phyloP scores from a whole-genome alignment of 2,797 vertebrate species.

The Carduelis carduelis region DNA sequence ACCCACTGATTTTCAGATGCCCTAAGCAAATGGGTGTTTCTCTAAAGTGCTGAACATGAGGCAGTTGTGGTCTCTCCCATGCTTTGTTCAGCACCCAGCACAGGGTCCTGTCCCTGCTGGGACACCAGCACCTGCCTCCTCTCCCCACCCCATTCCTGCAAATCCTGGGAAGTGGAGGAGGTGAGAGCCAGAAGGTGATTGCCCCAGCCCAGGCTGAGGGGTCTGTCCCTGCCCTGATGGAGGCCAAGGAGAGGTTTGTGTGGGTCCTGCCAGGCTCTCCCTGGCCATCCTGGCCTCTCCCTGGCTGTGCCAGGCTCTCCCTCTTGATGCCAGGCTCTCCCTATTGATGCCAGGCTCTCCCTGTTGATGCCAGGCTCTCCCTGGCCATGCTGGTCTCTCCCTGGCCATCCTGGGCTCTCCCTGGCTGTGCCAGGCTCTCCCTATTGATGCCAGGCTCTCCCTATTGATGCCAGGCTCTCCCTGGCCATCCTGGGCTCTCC shows the following conservation, averaged over 20 bases:
- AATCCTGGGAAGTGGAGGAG: fast-evolving
- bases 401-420: fast-evolving
- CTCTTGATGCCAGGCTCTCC: no score
- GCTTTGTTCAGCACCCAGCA: not conserved
- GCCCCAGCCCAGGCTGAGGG: not conserved
- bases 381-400: fast-evolving
- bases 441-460: no score
- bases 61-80: fast-evolving
- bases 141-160: fast-evolving
- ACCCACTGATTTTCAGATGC: fast-evolving
- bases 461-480: no score
- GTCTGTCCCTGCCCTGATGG: fast-evolving
- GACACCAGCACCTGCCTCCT: not conserved
- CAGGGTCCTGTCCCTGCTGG: fast-evolving
- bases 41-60: not conserved
- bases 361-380: fast-evolving
- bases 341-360: no score
- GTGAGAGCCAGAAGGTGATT: not conserved
- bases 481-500: fast-evolving
- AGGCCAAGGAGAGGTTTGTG: not conserved
- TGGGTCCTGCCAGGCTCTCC: fast-evolving
- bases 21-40: fast-evolving
- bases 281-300: no score
- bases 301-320: no score
- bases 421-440: no score